Conservation (phyloP, 2,888 invertebrate genomes). For the Chironomus tentans region DNA sequence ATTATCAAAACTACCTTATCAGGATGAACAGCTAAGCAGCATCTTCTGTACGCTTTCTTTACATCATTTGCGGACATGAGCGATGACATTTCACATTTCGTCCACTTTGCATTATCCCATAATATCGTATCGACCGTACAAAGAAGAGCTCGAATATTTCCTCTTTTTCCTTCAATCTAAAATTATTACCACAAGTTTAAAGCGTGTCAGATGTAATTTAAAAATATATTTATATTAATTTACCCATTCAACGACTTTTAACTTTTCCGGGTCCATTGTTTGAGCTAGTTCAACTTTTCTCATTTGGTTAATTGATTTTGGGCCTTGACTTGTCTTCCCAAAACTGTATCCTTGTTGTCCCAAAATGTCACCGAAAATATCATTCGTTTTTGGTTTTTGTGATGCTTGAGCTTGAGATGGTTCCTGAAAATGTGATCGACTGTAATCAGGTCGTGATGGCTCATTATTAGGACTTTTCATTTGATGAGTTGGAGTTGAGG, state of each 20-base stretch:
- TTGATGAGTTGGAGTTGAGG: constrained; percentile 35
- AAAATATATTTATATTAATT: constrained; percentile 27
- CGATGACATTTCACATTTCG: constrained; percentile 88
- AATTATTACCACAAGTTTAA: constrained; percentile 29
- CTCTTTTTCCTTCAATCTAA: constrained; percentile 90
- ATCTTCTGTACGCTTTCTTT: constrained; percentile 89
- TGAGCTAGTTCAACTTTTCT: constrained; percentile 74
- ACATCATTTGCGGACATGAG: constrained; percentile 87
- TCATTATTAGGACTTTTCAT: constrained; percentile 30
- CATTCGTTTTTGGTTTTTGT: constrained; percentile 34
- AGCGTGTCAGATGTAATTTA: constrained; percentile 5
- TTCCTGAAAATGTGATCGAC: constrained; percentile 62
- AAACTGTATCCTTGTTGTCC: constrained; percentile 86
- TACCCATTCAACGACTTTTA: constrained; percentile 76
- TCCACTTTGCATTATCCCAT: constrained; percentile 92
- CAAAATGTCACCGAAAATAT: constrained; percentile 84
- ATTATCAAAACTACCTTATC: constrained; percentile 68
- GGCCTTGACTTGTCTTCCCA: constrained; percentile 62
- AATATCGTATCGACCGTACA: constrained; percentile 89
- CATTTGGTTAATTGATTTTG: constrained; percentile 88
- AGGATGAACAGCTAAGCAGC: constrained; percentile 95
- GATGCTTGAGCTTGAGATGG: constrained; percentile 32
- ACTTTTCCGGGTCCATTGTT: constrained; percentile 85
- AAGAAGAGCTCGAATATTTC: constrained; percentile 88
- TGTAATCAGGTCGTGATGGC: constrained; percentile 45